Percentiles rank a stretch among this genome's conserved stretches.
These are phyloP conservation scores for Asbolus verrucosus DNA, from an alignment of 1,140 invertebrate genomes.

Conservation along the genomic window DNA sequence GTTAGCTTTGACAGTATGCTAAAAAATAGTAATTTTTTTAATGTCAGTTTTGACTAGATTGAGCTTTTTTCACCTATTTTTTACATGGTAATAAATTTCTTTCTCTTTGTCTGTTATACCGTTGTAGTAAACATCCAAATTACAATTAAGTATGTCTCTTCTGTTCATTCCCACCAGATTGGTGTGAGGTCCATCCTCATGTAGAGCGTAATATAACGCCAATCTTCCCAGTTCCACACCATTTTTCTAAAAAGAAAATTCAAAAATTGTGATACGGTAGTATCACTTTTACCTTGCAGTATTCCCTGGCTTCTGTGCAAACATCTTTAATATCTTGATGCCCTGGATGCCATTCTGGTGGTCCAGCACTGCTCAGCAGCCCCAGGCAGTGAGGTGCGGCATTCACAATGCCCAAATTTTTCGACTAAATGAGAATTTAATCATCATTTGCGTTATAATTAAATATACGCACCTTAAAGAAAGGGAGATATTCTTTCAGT, in stretches of 20 bases:
- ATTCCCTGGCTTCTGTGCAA: constrained; percentile 71
- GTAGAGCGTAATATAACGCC: constrained; percentile 75
- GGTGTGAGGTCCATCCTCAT: constrained; percentile 70
- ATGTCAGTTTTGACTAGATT: too few relatives aligned
- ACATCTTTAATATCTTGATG: constrained; percentile 74
- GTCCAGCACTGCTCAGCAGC: constrained; percentile 80
- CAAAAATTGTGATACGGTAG: too few relatives aligned
- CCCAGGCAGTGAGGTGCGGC: constrained; percentile 86
- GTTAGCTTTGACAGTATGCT: constrained; percentile 47
- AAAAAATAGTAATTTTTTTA: constrained; percentile 1
- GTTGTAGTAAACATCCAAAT: constrained; percentile 70
- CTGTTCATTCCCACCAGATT: constrained; percentile 80
- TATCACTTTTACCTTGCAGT: constrained; percentile 78
- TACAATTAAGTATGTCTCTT: constrained; percentile 70
- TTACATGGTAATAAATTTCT: constrained; percentile 70
- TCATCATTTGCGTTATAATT: background rate
- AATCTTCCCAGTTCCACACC: constrained; percentile 78
- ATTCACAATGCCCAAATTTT: constrained; percentile 81
- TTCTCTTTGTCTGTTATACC: constrained; percentile 75
- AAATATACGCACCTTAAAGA: constrained; percentile 74
- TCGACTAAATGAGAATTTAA: constrained; percentile 50
- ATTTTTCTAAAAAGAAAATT: constrained; percentile 66
- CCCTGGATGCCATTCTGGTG: constrained; percentile 88
- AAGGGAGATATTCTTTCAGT: constrained; percentile 78
- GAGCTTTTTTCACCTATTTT: constrained; percentile 71